Base-by-base conservation (phyloP, 2,113 vertebrate species). In the Xiphophorus couchianus region DNA sequence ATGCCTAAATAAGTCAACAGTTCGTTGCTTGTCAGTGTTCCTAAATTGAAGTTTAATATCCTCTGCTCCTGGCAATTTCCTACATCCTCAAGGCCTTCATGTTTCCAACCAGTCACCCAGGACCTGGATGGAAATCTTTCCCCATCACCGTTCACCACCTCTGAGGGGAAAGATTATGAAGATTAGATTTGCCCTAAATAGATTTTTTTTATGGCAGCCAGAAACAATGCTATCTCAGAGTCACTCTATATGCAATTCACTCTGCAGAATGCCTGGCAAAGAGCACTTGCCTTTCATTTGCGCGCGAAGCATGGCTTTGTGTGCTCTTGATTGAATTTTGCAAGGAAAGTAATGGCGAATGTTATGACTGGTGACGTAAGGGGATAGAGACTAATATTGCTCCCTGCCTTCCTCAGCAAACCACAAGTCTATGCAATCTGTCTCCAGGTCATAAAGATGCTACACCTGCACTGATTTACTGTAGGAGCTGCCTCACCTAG, bases 101-200 rank as follows among this genome's bases (percentile, higher is more conserved):
- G 61, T 73, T 73, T 78, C 83, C 85, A 81, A 83, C 75, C 78
- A 88, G 77, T 66, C 80, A 74, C 75, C 82, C 71, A 72, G 76
- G 76, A 88, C 89, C 83, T 60, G 74, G 80, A 90, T 87, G 88
- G 82, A 90, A 91, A 91, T 92, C 88, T 90, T 73, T 78, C 86
- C 86, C 87, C 76, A 92, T 91, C 91, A 78, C 80, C 48, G 77
- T 88, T 89, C 86, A 72, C 86, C 90, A 92, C 89, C 91, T 92
- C 88, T 69, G 80, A 91, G 83, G 84, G 81, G 85, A 83, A 83
- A 93, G 93, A 93, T 93, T 91, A 93, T 86, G 89, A 88, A 92
- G 91, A 93, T 93, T 93, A 91, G 91, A 93, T 93, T 91, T 88
- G 85, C 89, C 84, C 90, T 89, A 93, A 93, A 89, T 92, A 92